Percentiles rank a stretch among this genome's conserved stretches.
phyloP scores from a whole-genome alignment of 2,888 invertebrate genomes.

The Pristionchus exspectatus region DNA sequence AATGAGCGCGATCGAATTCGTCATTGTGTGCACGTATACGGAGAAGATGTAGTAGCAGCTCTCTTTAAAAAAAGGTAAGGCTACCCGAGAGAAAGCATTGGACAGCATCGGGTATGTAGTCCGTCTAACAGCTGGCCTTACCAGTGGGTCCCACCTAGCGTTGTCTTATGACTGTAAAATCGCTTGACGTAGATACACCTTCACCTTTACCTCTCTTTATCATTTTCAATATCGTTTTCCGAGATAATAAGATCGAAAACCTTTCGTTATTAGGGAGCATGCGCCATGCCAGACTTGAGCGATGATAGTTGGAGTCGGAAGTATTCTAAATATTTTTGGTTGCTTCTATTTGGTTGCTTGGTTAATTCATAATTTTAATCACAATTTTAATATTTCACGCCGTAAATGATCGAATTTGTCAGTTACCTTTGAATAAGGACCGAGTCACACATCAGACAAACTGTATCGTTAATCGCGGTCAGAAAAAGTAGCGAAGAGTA shows the following conservation, averaged over 20 bases:
- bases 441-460: not conserved
- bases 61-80: too few relatives aligned
- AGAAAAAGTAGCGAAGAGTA: not conserved
- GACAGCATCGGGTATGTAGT: too few relatives aligned
- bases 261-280: not conserved
- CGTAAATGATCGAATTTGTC: too few relatives aligned
- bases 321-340: not conserved
- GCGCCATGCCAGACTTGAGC: conserved; percentile 18
- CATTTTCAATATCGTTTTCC: too few relatives aligned
- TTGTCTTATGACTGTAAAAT: too few relatives aligned
- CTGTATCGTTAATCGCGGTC: not conserved
- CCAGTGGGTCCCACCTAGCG: too few relatives aligned
- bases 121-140: too few relatives aligned
- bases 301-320: not conserved
- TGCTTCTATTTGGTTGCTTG: not conserved
- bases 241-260: not conserved
- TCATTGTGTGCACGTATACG: not conserved
- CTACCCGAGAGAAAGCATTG: too few relatives aligned
- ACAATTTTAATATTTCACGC: not conserved
- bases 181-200: too few relatives aligned
- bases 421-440: not conserved
- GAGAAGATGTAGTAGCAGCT: not conserved
- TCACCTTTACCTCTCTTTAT: too few relatives aligned
- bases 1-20: not conserved
- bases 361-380: not conserved